Percentiles rank a stretch among this genome's conserved stretches.
These are phyloP conservation scores for Drosophila neonasuta DNA, from an alignment of 2,888 invertebrate species.

Conservation along the genomic window DNA sequence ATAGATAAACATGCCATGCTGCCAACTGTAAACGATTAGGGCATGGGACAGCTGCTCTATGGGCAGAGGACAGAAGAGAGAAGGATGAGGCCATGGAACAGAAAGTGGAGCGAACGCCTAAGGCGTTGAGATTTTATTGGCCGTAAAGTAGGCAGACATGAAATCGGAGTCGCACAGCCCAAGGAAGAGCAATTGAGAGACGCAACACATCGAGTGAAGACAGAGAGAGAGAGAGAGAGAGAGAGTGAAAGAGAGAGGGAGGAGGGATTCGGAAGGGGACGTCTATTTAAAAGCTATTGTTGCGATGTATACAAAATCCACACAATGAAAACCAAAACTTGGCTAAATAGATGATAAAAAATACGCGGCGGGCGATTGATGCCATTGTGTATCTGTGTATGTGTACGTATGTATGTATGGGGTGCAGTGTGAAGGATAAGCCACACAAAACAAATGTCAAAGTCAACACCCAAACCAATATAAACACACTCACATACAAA, in stretches of 20 bases:
- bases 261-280: constrained; percentile 6
- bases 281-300: constrained; percentile 73
- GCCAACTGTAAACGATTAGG: constrained; percentile 61
- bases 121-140: constrained; percentile 75
- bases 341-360: constrained; percentile 72
- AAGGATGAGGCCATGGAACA: neutral
- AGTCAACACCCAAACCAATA: constrained; percentile 68
- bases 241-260: neutral
- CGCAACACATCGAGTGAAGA: neutral
- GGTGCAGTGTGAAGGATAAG: constrained; percentile 68
- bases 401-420: neutral
- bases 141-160: constrained; percentile 70
- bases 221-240: neutral
- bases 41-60: constrained; percentile 7
- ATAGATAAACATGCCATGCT: constrained; percentile 69
- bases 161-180: constrained; percentile 55
- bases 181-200: constrained; percentile 8
- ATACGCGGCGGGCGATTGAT: constrained; percentile 67
- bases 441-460: constrained; percentile 76
- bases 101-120: constrained; percentile 41
- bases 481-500: constrained; percentile 28
- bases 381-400: constrained; percentile 38
- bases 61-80: neutral
- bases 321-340: constrained; percentile 73
- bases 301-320: constrained; percentile 55